Base-by-base conservation (phyloP, 2,888 invertebrate genomes). In the Orchesellides sinensis region DNA sequence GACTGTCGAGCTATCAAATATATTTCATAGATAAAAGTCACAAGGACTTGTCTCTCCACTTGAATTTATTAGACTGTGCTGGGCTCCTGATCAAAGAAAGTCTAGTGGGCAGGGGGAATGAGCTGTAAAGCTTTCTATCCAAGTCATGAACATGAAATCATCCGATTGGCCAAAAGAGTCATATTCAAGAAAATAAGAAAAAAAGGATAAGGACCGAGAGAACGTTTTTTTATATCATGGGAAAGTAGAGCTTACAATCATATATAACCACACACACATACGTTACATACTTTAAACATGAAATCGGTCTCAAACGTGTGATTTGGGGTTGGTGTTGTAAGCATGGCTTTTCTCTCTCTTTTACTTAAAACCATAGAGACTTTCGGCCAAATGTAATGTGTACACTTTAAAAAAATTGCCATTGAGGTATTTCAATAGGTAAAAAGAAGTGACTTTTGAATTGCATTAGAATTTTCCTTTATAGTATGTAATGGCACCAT, bases 21-120 rank as follows among this genome's bases (percentile, higher is more conserved):
- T 84, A 85, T 84, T 85, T 84, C 74, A 77, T 52, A 84, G 84
- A 87, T 86, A 87, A 87, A 85, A 84, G 85, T 85, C 83, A 85
- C 77, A 85, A 85, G 82, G 75, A 75, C 83, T 83, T 52, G 77
- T 83, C 73, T 65, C 82, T 74, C 75, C 65, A 75, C 79, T 79
- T 68, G 81, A 86, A 86, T 86, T 86, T 86, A 86, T 86, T 86
- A 80, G 82, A 68, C 73, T 80, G 82, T 70, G 49, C 66, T 61
- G 65, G 68, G 68, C 59, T 47, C 61, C 68, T 82, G 68, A 75
- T 84, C 83, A 84, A 86, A 82, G 75, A 56, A 65, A 70, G 47
- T 45, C 45, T 72, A 54, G 63, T 65, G 70, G 61, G 63, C 29
- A 68, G 68, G 49, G 49, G 49, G 68, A 68, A 68, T 68, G 68